Evolutionary conservation across 2,888 invertebrate species (phyloP), one percentile per base, ranked within the genome.

Genomic region (Cynaeus angustus): DNA sequence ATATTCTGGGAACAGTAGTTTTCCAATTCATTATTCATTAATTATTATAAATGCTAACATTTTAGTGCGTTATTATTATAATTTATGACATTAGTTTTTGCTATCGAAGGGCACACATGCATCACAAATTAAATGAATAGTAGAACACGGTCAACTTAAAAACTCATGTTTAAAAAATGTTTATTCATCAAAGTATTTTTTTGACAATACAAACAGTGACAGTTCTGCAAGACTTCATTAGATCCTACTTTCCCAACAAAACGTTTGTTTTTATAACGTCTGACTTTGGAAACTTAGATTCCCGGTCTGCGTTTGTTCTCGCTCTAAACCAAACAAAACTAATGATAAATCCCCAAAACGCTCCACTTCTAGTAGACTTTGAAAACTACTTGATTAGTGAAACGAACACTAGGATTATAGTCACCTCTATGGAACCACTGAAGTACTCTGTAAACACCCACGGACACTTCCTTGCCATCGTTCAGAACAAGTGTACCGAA

Each of bases 401-500:
- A 26, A 6, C 16, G 16, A 48, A 48, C 48, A 21, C 10, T 1
- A 37, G 9, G 0, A 0, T 7, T 37, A 2, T 37, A n/a, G 2
- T 7, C 9, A 0, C 37, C 8, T 37, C 1, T 7, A 37, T 37
- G 8, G 37, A 37, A 1, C n/a, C 7, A 37, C 8, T 37, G 3
- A 37, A 37, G 37, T 7, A 8, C n/a, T 37, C 37, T 7, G 1
- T 53, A 9, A 45, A 45, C 37, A 41, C 41, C 10, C 43, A 26
- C 5, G 46, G 46, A 13, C 3, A 56, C n/a, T 38, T 56, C 10
- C 41, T 56, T 7, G 14, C 45, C 12, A 30, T 59, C 12, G 1
- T 45, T 13, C 28, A 14, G 26, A 12, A 59, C 9, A 43, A 43
- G 0, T 10, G 8, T 30, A 12, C 59, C 45, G 59, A 43, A 45